Base-by-base conservation (phyloP, 2,797 vertebrate species). In the Enteromius viviparus region DNA sequence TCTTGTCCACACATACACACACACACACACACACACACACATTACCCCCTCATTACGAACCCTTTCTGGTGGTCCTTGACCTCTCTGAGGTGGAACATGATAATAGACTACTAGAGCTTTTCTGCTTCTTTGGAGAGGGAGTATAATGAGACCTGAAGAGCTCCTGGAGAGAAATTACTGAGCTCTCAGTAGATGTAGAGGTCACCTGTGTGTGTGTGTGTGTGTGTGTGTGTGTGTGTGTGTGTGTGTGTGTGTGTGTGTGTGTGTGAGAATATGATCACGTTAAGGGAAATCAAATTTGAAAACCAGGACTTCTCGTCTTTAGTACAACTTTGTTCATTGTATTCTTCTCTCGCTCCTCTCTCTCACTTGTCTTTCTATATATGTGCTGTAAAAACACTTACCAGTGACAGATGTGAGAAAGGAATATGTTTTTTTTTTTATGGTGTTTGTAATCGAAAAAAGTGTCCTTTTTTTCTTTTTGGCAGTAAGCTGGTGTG, bases 61-160 rank as follows among this genome's bases (percentile, higher is more conserved):
- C 12, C 45, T 70, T 40, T 70, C 32, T 76, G 47, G 47, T 55
- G 32, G 68, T 85, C 26, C 80, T 86, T 77, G 76, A 84, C 84
- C 74, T 87, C 74, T 42, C 66, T 74, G 68, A 32, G 66, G 68
- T 45, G 49, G 62, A 75, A 14, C 15, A 42, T 37, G 53, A 51
- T 75, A 81, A 84, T 65, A 62, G 53, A 75, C 14, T 65, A 55
- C 14, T 65, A 55, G 19, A 84, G 84, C 76, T 15, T 45, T 70
- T 47, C 34, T 76, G 69, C 40, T 71, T 78, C 78, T 66, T 1
- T 85, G 68, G 34, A 84, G 62, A 72, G 84, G 65, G 69, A 84
- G 47, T 19, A 71, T 82, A 87, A 87, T 84, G 58, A 86, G 70
- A 62, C 34, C 68, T 86, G 42, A 78, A 84, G 84, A 47, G 81